Evolutionary conservation across 1,140 invertebrate species (phyloP).

Genomic region (Dendrolimus punctatus): DNA sequence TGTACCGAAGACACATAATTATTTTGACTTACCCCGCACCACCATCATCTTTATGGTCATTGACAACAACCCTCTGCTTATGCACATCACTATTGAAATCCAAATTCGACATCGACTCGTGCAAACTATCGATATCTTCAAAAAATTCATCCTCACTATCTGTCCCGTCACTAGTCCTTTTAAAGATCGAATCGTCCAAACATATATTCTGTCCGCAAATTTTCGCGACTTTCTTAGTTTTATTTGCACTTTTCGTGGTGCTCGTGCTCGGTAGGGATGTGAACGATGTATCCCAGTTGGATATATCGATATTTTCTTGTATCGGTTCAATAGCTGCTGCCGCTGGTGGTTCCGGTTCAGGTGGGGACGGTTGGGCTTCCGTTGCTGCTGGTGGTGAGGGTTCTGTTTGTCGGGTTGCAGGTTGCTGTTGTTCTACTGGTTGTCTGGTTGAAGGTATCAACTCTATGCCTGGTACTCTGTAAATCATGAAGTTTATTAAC

Average conservation of each 20-base stretch:
- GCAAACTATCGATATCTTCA: slow-evolving; percentile 32
- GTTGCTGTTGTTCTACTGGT: slow-evolving; percentile 2
- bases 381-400: slow-evolving; percentile 6
- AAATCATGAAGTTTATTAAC: slow-evolving; percentile 14
- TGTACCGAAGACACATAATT: too few relatives aligned
- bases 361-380: background rate
- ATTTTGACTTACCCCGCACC: background rate
- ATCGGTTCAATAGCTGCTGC: background rate
- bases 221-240: slow-evolving; percentile 37
- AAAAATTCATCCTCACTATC: slow-evolving; percentile 51
- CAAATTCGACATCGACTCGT: slow-evolving; percentile 19
- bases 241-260: slow-evolving; percentile 19
- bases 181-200: slow-evolving; percentile 52
- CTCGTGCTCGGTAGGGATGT: slow-evolving; percentile 37
- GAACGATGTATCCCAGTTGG: slow-evolving; percentile 36
- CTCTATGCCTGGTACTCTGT: slow-evolving; percentile 58
- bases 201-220: slow-evolving; percentile 62
- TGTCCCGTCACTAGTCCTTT: slow-evolving; percentile 19
- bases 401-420: slow-evolving; percentile 1
- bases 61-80: slow-evolving; percentile 38
- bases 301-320: slow-evolving; percentile 34
- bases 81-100: slow-evolving; percentile 16
- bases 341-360: slow-evolving; percentile 6
- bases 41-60: slow-evolving; percentile 10
- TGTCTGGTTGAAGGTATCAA: slow-evolving; percentile 21